Conservation (phyloP, 2,797 vertebrate species). For the Chelon labrosus region DNA sequence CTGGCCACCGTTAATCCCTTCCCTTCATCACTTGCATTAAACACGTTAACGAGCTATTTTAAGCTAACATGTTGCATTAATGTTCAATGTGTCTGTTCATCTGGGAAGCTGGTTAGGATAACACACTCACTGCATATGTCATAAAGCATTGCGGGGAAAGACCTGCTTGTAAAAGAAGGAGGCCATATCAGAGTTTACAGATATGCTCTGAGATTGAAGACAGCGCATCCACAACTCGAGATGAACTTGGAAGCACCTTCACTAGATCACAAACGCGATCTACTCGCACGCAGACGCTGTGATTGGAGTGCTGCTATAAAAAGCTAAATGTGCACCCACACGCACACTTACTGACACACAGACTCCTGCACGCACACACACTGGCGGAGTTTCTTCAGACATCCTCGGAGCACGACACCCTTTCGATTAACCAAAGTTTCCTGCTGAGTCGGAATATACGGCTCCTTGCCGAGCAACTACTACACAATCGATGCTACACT, state of each 20-base stretch:
- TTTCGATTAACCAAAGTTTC: constrained; percentile 51
- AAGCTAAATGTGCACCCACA: constrained; percentile 11
- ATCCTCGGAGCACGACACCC: constrained; percentile 1
- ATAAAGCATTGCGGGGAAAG: constrained; percentile 47
- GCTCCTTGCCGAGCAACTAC: constrained; percentile 30
- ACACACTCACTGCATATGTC: constrained; percentile 16
- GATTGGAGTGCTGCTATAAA: constrained; percentile 43
- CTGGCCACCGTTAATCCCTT: background rate
- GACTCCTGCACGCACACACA: background rate
- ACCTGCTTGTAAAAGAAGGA: constrained; percentile 10
- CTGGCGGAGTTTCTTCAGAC: constrained; percentile 1
- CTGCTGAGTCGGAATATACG: constrained; percentile 48
- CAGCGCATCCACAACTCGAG: too few relatives aligned
- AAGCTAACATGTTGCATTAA: constrained; percentile 57
- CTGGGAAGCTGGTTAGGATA: constrained; percentile 43
- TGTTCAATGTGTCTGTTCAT: constrained; percentile 21
- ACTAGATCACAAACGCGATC: constrained; percentile 19
- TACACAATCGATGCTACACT: constrained; percentile 65
- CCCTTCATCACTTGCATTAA: constrained; percentile 53
- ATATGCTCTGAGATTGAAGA: background rate
- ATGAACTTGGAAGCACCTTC: constrained; percentile 22
- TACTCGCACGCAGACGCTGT: constrained; percentile 4
- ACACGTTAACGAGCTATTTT: constrained; percentile 72
- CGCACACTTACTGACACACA: background rate
- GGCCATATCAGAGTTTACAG: constrained; percentile 13